These are phyloP conservation scores for Dicycla oo DNA, from an alignment of 2,888 invertebrate species.

Conservation along the genomic window DNA sequence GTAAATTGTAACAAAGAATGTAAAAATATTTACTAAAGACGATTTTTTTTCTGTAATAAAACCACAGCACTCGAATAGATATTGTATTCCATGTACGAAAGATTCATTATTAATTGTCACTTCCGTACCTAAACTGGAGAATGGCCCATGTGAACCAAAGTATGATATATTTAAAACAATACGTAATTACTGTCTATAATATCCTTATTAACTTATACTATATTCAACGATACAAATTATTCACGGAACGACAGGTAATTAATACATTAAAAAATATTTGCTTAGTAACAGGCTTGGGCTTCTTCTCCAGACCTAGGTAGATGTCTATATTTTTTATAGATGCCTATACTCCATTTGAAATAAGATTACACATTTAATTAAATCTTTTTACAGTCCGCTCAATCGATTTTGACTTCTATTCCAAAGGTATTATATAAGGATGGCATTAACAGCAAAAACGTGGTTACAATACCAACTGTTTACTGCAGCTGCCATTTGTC, in stretches of 20 bases:
- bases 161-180: slow-evolving; percentile 22
- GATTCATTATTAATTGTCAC: neutral
- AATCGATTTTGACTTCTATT: no score
- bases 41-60: neutral
- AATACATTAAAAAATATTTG: neutral
- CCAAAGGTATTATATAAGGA: no score
- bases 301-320: neutral
- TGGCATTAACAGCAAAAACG: no score
- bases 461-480: no score
- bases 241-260: neutral
- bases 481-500: no score
- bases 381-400: no score
- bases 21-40: neutral
- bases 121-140: slow-evolving; percentile 31
- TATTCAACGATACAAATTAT: slow-evolving; percentile 15
- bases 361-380: no score
- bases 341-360: no score
- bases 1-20: neutral
- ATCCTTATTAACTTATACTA: slow-evolving; percentile 5
- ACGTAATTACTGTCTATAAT: neutral
- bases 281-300: neutral
- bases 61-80: no score
- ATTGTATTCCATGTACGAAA: neutral
- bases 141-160: slow-evolving; percentile 32
- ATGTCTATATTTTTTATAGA: neutral